Conservation (phyloP, 2,113 vertebrate species). For the Chaenocephalus aceratus region DNA sequence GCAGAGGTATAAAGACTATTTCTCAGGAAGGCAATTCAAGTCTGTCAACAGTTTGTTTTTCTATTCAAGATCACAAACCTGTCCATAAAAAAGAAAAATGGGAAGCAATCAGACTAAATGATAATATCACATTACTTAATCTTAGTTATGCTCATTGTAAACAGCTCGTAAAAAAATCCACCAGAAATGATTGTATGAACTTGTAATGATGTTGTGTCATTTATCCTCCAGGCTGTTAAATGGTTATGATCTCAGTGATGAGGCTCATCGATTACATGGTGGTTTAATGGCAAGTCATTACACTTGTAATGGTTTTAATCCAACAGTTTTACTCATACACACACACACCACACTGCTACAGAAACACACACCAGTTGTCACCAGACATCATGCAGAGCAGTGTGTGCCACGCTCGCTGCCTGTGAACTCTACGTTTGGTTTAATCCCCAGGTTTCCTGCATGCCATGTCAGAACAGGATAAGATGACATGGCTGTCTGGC, state of each 20-base stretch:
- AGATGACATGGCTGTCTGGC: conserved; percentile 74
- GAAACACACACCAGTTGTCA: conserved; percentile 52
- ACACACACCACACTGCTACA: background rate
- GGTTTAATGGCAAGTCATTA: conserved; percentile 38
- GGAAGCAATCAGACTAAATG: background rate
- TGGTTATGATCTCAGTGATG: conserved; percentile 22
- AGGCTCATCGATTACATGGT: conserved; percentile 30
- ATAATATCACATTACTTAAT: background rate
- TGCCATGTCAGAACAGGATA: conserved; percentile 51
- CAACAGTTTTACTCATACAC: conserved; percentile 6
- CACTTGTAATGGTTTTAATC: conserved; percentile 21
- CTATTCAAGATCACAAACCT: conserved; percentile 29
- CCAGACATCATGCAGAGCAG: conserved; percentile 31
- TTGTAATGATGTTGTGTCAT: conserved; percentile 27
- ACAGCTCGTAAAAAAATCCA: conserved; percentile 3
- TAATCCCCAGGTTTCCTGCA: conserved; percentile 63
- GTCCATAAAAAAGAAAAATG: background rate
- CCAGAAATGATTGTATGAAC: conserved; percentile 11
- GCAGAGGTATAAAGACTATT: conserved; percentile 27
- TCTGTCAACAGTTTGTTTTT: background rate
- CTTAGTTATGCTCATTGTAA: conserved; percentile 3
- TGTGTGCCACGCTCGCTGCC: conserved; percentile 30
- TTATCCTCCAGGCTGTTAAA: conserved; percentile 13
- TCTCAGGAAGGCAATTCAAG: conserved; percentile 33
- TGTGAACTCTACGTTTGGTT: conserved; percentile 55